phyloP scores from a whole-genome alignment of 2,888 invertebrate genomes.

The Meiosimyza decipiens region DNA sequence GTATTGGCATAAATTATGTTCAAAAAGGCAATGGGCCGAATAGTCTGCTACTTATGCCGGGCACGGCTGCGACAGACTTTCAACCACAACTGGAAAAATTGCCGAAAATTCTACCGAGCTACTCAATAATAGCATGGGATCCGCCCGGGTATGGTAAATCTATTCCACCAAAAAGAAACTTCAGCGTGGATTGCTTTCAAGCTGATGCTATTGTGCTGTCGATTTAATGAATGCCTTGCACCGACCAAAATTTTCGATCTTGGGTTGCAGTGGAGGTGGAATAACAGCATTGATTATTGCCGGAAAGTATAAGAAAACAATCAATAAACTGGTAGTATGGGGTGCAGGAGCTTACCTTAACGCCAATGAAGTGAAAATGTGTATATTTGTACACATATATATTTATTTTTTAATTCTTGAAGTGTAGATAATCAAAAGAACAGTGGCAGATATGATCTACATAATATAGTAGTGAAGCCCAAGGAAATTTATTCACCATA shows the following conservation, averaged over 20 bases:
- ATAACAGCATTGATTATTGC: conserved; percentile 82
- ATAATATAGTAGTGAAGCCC: too few species aligned
- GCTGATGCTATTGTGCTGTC: conserved; percentile 79
- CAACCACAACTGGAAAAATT: conserved; percentile 77
- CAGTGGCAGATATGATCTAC: not conserved
- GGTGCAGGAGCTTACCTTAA: conserved; percentile 82
- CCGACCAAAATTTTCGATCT: conserved; percentile 76
- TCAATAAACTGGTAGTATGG: conserved; percentile 81
- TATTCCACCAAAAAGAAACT: conserved; percentile 80
- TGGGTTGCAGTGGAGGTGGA: conserved; percentile 94
- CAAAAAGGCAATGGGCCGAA: conserved; percentile 68
- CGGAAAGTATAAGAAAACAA: conserved; percentile 73
- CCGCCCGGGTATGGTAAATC: conserved; percentile 90
- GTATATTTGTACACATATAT: conserved; percentile 67
- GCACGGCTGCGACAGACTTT: conserved; percentile 86
- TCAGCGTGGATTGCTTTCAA: conserved; percentile 76
- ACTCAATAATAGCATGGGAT: conserved; percentile 76
- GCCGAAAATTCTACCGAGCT: conserved; percentile 62
- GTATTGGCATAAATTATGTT: conserved; percentile 73
- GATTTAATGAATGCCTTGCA: conserved; percentile 79
- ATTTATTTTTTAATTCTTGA: not conserved
- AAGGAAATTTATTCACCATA: too few species aligned
- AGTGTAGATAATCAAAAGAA: not conserved
- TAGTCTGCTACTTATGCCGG: conserved; percentile 79
- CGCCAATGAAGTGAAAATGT: conserved; percentile 74